Conservation (phyloP, 92 coral and sea anemone species). For the Epizoanthus fatuus region DNA sequence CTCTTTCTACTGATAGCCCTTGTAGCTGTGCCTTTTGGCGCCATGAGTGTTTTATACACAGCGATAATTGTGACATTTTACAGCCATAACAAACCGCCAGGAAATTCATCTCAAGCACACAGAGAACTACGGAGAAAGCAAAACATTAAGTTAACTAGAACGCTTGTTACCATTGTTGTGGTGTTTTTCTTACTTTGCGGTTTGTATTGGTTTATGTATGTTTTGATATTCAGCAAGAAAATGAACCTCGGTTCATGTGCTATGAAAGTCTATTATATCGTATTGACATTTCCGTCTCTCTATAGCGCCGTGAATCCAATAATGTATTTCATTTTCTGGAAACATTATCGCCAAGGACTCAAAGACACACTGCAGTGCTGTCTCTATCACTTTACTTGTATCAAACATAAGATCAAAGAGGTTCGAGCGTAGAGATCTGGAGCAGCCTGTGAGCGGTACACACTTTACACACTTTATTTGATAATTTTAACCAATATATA, state of each 20-base stretch:
- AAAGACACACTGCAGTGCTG: conserved; percentile 4
- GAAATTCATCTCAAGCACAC: background rate
- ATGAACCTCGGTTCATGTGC: conserved; percentile 5
- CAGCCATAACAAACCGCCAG: background rate
- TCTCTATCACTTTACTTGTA: background rate
- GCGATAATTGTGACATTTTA: conserved; percentile 8
- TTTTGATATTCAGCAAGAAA: conserved; percentile 13
- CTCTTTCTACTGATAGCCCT: conserved; percentile 2
- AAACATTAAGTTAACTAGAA: conserved; percentile 21
- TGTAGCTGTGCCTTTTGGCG: conserved; percentile 28
- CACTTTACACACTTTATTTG: too few species aligned
- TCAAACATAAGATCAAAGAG: background rate
- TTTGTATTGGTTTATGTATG: conserved; percentile 12
- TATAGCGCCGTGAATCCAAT: conserved; percentile 30
- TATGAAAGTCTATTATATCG: background rate
- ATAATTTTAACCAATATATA: too few species aligned
- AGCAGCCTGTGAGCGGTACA: too few species aligned
- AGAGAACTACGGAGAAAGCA: conserved; percentile 20
- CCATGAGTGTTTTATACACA: conserved; percentile 24
- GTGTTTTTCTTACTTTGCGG: conserved; percentile 33
- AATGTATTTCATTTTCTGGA: conserved; percentile 29
- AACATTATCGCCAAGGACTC: conserved; percentile 14
- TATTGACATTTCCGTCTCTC: conserved; percentile 8
- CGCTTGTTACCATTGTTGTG: background rate
- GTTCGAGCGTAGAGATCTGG: background rate